Base-by-base conservation (phyloP, 1,140 invertebrate species). In the Lordiphosa clarofinis region DNA sequence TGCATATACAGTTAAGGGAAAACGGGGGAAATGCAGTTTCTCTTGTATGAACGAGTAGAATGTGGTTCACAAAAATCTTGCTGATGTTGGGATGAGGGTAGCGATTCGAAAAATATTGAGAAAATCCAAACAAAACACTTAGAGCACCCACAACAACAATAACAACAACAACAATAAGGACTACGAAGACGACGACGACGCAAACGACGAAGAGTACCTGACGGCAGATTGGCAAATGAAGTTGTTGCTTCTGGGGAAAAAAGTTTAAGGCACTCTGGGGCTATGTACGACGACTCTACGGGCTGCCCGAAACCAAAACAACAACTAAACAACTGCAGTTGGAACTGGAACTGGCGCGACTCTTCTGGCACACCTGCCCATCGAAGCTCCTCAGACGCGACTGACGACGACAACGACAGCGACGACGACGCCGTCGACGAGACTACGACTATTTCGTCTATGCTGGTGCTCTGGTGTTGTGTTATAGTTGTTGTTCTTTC, bases 341-440 rank as follows among this genome's bases (percentile, higher is more conserved):
- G 31, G 24, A 28, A 40, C 24, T 50, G 49, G 44, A 55, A 62
- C 48, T 56, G 65, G 44, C 55, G 66, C 68, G 63, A 81, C 68
- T 81, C 72, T 74, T 62, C 68, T 67, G 49, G 79, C 69, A 81
- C 87, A 88, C 82, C 86, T 84, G 75, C 63, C 78, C 73, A 69
- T 86, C 81, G 73, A 88, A 88, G 82, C 87, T 84, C 81, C 87
- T 75, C 82, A 75, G 74, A 79, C 75, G 86, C 86, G 76, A 88
- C 86, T 88, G 86, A 88, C 86, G 74, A 65, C 56, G 76, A 43
- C 66, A 43, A 36, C 57, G 54, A 64, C 63, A 75, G 11, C 58
- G 50, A 58, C 73, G 46, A 35, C 58, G 42, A 33, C 61, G 43
- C 5, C 54, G 28, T 28, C 60, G 33, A 19, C 64, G 43, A 86